Conservation (phyloP, 2,113 vertebrate species). For the Crypturellus undulatus region DNA sequence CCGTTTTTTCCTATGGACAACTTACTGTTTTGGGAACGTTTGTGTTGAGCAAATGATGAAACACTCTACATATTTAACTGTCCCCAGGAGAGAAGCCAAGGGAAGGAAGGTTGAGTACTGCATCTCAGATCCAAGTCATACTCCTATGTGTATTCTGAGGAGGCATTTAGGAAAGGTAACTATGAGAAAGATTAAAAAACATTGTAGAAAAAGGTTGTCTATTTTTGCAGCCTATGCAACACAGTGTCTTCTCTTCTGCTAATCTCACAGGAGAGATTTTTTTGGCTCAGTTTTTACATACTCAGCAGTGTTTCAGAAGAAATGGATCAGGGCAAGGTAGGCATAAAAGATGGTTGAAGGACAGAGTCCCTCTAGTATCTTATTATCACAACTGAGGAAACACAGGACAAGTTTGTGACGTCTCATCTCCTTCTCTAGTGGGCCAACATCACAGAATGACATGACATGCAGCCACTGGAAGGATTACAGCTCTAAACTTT, state of each 20-base stretch:
- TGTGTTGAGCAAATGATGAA: not conserved
- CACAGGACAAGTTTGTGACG: not conserved
- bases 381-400: not conserved
- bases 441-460: not conserved
- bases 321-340: not conserved
- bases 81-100: not conserved
- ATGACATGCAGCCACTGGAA: not conserved
- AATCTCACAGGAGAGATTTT: rapidly evolving
- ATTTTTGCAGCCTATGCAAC: not conserved
- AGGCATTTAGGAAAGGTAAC: not conserved
- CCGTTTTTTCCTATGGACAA: not conserved
- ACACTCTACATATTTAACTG: rapidly evolving
- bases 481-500: not conserved
- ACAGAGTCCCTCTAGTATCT: not conserved
- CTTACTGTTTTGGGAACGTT: not conserved
- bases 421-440: not conserved
- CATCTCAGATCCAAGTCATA: no score
- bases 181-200: not conserved
- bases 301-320: not conserved
- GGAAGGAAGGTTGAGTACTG: not conserved
- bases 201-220: not conserved
- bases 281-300: not conserved
- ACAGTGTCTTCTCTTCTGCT: not conserved
- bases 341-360: not conserved
- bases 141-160: not conserved